Base-by-base conservation (phyloP, 2,888 invertebrate species). In the Tanytarsus gracilentus region DNA sequence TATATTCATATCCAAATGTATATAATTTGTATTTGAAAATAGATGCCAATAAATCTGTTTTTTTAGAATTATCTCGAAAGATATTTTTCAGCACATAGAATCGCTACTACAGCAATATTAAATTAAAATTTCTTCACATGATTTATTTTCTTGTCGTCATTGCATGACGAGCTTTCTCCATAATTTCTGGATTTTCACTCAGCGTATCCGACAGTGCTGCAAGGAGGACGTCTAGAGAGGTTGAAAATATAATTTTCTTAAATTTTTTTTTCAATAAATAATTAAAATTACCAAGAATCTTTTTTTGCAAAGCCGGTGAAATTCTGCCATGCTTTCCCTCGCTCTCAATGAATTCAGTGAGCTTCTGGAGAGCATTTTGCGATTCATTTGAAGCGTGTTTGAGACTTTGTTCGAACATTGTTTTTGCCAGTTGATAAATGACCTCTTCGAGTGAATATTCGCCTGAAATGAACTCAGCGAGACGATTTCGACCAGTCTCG, bases 381-480 rank as follows among this genome's bases (percentile, higher is more conserved):
- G 86, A 85, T 63, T 74, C 71, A 65, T 84, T 81, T 50, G 84
- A 84, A 44, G 85, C 86, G 65, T 80, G 79, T 2, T 81, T 78
- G 64, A 87, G 72, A 1, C 86, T 85, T 68, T 87, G 86, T 0
- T 84, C 80, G 72, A 88, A 88, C 84, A 88, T 85, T 69, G 87
- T 85, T 77, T 86, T 86, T 21, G 87, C 86, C 53, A 88, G 75
- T 66, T 87, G 86, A 69, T 88, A 88, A 64, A 88, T 85, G 18
- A 88, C 83, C 71, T 87, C 86, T 71, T 87, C 86, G 61, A 88
- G 74, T 1, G 84, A 82, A 68, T 85, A 86, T 69, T 87, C 85
- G 1, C 85, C 84, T 74, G 86, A 85, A 6, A 86, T 75, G 58
- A 82, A 81, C 67, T 85, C 86, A 0, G 85, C 83, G 1, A 85